Evolutionary conservation across 2,113 vertebrate genomes (phyloP).

Genomic region (Petaurus breviceps): DNA sequence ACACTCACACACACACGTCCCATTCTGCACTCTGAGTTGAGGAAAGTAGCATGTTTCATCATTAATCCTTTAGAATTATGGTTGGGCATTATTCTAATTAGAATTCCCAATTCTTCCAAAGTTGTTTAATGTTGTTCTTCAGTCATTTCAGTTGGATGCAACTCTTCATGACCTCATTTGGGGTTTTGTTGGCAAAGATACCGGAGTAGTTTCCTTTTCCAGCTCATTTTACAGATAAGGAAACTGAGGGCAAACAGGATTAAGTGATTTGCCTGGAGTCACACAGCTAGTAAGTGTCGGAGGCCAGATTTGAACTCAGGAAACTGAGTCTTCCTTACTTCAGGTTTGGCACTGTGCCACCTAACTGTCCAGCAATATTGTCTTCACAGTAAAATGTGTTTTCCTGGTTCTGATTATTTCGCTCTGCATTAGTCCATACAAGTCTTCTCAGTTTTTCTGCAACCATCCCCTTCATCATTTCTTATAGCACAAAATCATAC

Average conservation of each 20-base stretch:
- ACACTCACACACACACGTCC: neutral
- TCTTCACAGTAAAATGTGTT: neutral
- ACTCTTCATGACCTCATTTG: neutral
- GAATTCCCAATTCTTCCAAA: neutral
- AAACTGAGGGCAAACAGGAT: neutral
- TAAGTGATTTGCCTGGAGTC: neutral
- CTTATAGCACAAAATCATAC: neutral
- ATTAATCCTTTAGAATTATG: neutral
- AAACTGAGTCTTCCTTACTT: too few relatives aligned
- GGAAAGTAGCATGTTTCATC: neutral
- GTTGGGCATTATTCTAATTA: neutral
- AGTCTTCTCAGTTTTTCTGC: neutral
- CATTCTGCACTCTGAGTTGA: neutral
- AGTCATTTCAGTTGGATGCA: neutral
- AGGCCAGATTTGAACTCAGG: neutral
- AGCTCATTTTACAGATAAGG: neutral
- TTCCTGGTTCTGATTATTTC: neutral
- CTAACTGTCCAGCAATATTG: neutral
- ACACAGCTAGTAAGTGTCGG: neutral
- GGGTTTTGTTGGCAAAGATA: neutral
- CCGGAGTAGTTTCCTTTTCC: neutral
- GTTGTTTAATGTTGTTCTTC: neutral
- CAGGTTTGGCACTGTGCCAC: neutral
- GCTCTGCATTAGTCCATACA: neutral
- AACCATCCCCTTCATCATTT: neutral